phyloP scores from a whole-genome alignment of 2,113 vertebrate genomes.

The Silurus meridionalis region DNA sequence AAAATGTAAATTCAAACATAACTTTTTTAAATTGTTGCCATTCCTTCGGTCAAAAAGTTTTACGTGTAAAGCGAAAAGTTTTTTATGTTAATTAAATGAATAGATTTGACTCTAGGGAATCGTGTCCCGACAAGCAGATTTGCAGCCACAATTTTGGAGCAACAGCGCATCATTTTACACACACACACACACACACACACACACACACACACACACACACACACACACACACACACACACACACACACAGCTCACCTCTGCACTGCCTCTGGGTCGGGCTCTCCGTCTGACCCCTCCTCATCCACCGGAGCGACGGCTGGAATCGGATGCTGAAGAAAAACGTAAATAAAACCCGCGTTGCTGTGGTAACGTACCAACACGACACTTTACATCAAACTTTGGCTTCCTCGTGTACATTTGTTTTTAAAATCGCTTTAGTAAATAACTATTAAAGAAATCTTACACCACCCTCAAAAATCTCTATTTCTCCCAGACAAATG shows the following conservation, averaged over 20 bases:
- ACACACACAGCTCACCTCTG: slow-evolving; percentile 83
- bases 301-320: slow-evolving; percentile 94
- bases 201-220: slow-evolving; percentile 49
- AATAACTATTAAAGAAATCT: background rate
- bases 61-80: background rate
- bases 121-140: background rate
- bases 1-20: too few species aligned
- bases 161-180: background rate
- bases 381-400: background rate
- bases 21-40: too few species aligned
- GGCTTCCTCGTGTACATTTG: background rate
- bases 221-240: slow-evolving; percentile 28
- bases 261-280: slow-evolving; percentile 96
- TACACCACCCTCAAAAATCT: background rate
- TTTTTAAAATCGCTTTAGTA: background rate
- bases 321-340: slow-evolving; percentile 80
- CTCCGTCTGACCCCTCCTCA: slow-evolving; percentile 95
- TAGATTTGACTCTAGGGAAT: background rate
- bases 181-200: slow-evolving; percentile 41
- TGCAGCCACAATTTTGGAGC: background rate
- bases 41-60: too few species aligned
- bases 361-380: background rate
- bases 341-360: background rate
- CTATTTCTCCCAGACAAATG: background rate
- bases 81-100: background rate